Evolutionary conservation across 1,140 invertebrate genomes (phyloP).

Genomic region (Leguminivora glycinivorella): DNA sequence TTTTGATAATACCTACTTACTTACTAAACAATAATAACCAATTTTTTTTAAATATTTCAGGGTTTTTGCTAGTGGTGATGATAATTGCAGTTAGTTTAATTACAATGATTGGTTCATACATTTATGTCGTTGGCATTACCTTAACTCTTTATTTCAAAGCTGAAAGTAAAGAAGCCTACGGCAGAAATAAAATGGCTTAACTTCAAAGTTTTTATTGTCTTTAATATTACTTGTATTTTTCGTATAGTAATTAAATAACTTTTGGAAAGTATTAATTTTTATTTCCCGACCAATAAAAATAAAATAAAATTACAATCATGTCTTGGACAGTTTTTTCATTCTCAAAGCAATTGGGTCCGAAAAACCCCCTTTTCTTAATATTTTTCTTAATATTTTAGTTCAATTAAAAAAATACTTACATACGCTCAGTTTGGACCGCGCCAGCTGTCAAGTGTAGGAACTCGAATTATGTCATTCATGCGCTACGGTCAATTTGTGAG

Average conservation of each 20-base stretch:
- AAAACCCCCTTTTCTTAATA: background rate
- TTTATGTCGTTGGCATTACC: slow-evolving; percentile 2
- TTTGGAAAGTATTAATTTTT: background rate
- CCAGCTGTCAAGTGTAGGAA: background rate
- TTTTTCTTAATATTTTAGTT: too few relatives aligned
- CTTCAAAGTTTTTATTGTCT: too few relatives aligned
- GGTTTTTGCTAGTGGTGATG: background rate
- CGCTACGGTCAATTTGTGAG: slow-evolving; percentile 24
- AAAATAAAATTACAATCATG: background rate
- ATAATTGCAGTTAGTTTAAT: background rate
- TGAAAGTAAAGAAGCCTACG: background rate
- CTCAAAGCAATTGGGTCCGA: background rate
- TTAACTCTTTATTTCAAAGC: background rate
- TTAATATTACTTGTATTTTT: background rate
- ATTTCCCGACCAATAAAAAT: background rate
- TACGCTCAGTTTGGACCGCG: background rate
- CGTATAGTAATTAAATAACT: background rate
- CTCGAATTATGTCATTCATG: slow-evolving; percentile 27
- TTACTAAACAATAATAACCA: slow-evolving; percentile 16
- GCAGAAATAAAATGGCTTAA: background rate
- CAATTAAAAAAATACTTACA: background rate
- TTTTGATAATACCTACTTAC: too few relatives aligned
- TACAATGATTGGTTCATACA: slow-evolving; percentile 1
- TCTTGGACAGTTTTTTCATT: slow-evolving; percentile 9
- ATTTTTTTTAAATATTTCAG: slow-evolving; percentile 40